These are phyloP conservation scores for Lutraria rhynchaena DNA, from an alignment of 1,140 invertebrate genomes.

Conservation along the genomic window DNA sequence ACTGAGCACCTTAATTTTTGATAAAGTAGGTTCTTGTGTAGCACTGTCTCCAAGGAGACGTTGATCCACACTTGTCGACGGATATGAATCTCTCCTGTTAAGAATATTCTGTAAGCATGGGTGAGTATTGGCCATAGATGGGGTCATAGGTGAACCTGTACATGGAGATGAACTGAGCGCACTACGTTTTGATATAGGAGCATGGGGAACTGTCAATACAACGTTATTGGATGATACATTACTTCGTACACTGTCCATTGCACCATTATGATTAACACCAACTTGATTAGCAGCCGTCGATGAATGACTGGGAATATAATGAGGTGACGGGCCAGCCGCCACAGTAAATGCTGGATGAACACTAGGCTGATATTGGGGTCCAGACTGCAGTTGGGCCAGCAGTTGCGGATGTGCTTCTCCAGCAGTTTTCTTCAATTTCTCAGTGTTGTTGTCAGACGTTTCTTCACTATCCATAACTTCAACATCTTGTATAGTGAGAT, in stretches of 20 bases:
- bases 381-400: conserved; percentile 73
- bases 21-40: neutral
- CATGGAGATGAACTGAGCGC: conserved; percentile 1
- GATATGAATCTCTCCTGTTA: neutral
- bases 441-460: conserved; percentile 39
- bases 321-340: conserved; percentile 20
- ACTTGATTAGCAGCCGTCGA: conserved; percentile 10
- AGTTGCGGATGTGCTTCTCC: conserved; percentile 77
- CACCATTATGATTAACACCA: conserved; percentile 18
- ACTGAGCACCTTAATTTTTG: neutral
- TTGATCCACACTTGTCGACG: neutral
- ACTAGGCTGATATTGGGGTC: conserved; percentile 28
- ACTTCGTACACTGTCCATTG: conserved; percentile 16
- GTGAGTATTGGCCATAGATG: conserved; percentile 7
- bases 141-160: neutral
- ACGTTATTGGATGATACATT: conserved; percentile 21
- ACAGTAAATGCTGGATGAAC: conserved; percentile 43
- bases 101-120: conserved; percentile 46
- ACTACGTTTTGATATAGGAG: neutral
- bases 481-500: conserved; percentile 37
- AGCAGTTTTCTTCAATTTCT: conserved; percentile 68
- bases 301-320: conserved; percentile 11
- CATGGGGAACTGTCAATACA: conserved; percentile 43
- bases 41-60: neutral
- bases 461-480: conserved; percentile 57